Evolutionary conservation across 2,113 vertebrate species (phyloP).

Genomic region (Cololabis saira): DNA sequence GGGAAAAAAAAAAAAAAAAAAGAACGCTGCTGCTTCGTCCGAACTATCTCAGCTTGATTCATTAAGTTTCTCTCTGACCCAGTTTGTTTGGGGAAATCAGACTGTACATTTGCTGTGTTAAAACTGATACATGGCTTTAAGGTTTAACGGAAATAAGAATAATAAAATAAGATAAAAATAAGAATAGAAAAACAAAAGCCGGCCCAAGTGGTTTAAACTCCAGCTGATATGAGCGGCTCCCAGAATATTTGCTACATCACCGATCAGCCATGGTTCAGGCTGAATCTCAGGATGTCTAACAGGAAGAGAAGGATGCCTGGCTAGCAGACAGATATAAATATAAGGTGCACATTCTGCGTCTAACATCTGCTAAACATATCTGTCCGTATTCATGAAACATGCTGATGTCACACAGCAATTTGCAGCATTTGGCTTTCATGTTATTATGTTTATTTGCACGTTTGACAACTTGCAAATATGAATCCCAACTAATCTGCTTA

Average conservation of each 20-base stretch:
- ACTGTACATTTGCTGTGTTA: not conserved
- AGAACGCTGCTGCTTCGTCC: no score
- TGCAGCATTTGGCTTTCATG: not conserved
- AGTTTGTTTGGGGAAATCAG: conserved; percentile 20
- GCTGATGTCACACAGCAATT: not conserved
- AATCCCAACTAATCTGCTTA: not conserved
- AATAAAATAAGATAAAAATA: no score
- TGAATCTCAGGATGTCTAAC: no score
- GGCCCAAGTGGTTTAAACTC: no score
- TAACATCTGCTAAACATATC: not conserved
- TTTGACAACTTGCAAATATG: conserved; percentile 4
- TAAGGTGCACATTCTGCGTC: not conserved
- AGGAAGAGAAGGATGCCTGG: no score
- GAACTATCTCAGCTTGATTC: no score
- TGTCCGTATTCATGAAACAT: not conserved
- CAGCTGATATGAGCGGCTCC: no score
- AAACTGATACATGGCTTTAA: not conserved
- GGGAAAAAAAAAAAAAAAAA: not conserved
- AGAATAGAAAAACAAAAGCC: no score
- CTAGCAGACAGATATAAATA: not conserved
- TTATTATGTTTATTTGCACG: not conserved
- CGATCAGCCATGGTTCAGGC: no score
- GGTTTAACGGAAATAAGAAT: no score
- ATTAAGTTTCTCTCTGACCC: not conserved
- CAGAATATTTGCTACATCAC: no score